These are phyloP conservation scores for Cherax destructor DNA, from an alignment of 1,140 invertebrate species.

Conservation along the genomic window DNA sequence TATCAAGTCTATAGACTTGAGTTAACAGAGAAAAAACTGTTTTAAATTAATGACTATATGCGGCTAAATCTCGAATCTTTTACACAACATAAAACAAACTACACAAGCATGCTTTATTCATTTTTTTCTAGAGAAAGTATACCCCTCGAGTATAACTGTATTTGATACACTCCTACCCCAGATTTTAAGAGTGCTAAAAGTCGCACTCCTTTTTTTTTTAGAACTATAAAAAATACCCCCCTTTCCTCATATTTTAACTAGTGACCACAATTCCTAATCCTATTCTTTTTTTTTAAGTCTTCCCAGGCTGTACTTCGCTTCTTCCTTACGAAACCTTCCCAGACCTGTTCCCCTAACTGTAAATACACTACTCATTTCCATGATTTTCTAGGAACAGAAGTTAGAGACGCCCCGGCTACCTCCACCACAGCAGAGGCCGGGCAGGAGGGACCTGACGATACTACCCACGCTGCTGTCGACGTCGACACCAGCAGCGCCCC, in stretches of 20 bases:
- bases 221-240: too few relatives aligned
- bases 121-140: too few relatives aligned
- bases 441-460: background rate
- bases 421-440: background rate
- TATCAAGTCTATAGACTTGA: too few relatives aligned
- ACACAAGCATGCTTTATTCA: too few relatives aligned
- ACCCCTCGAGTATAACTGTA: too few relatives aligned
- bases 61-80: too few relatives aligned
- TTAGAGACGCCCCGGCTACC: background rate
- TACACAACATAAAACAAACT: too few relatives aligned
- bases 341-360: background rate
- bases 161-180: too few relatives aligned
- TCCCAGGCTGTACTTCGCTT: background rate
- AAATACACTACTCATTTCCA: background rate
- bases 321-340: background rate
- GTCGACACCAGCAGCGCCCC: background rate
- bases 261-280: background rate
- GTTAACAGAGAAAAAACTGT: too few relatives aligned
- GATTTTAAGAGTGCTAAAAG: too few relatives aligned
- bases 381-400: conserved; percentile 8
- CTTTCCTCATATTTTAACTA: background rate
- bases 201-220: too few relatives aligned
- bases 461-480: background rate
- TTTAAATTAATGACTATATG: too few relatives aligned
- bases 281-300: background rate